Conservation (phyloP, 1,140 invertebrate genomes). For the Eciton burchellii region DNA sequence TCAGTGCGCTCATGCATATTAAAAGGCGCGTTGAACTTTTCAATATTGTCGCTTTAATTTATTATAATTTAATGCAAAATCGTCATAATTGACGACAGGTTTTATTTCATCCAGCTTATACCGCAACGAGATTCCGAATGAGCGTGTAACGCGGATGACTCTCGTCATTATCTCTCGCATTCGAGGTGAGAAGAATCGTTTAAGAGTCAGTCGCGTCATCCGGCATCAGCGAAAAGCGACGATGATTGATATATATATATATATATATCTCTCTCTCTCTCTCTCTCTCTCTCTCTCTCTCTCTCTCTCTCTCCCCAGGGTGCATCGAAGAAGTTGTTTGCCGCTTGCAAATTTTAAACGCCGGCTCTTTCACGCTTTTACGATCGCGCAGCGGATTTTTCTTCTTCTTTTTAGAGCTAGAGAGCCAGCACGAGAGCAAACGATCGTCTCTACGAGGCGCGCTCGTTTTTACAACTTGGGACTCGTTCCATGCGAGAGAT, state of each 20-base stretch:
- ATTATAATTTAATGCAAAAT: not conserved
- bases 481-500: slow-evolving; percentile 29
- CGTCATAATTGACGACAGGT: not conserved
- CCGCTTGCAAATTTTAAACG: slow-evolving; percentile 45
- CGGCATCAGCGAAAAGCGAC: slow-evolving; percentile 24
- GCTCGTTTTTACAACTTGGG: not conserved
- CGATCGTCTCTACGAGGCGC: not conserved
- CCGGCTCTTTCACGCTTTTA: slow-evolving; percentile 29
- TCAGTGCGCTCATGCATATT: not conserved
- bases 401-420: not conserved
- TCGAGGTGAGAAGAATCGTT: slow-evolving; percentile 9
- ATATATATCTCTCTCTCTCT: no score
- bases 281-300: no score
- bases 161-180: not conserved
- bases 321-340: slow-evolving; percentile 24
- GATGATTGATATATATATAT: no score
- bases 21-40: not conserved
- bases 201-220: slow-evolving; percentile 2
- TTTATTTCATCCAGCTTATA: not conserved
- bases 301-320: no score
- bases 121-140: not conserved
- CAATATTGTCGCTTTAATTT: not conserved
- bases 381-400: slow-evolving; percentile 23
- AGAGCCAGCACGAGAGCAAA: not conserved
- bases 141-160: not conserved